These are phyloP conservation scores for Mesoligia furuncula DNA, from an alignment of 2,888 invertebrate genomes.

Conservation along the genomic window DNA sequence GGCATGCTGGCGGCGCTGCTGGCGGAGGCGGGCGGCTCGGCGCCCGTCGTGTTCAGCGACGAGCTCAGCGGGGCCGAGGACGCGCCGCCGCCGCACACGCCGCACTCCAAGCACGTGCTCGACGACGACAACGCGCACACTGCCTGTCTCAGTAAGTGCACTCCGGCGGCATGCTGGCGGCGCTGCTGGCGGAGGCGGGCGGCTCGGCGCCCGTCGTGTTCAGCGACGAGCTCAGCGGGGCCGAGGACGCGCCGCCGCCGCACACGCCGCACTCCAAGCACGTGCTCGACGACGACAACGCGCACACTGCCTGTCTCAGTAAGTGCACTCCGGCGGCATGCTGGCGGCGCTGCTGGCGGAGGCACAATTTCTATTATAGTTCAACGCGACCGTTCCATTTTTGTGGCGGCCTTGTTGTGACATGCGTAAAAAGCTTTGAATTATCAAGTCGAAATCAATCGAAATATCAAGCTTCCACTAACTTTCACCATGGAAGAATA, in stretches of 20 bases:
- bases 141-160: too few species aligned
- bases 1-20: too few species aligned
- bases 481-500: not conserved
- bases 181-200: conserved; percentile 97
- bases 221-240: conserved; percentile 96
- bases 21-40: too few species aligned
- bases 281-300: conserved; percentile 97
- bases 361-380: conserved; percentile 84
- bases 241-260: conserved; percentile 90
- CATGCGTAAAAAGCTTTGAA: not conserved
- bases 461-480: not conserved
- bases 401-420: not conserved
- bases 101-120: too few species aligned
- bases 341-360: conserved; percentile 97
- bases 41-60: too few species aligned
- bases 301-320: conserved; percentile 98
- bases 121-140: too few species aligned
- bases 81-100: too few species aligned
- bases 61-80: too few species aligned
- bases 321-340: conserved; percentile 82
- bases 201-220: conserved; percentile 95
- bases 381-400: not conserved
- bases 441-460: not conserved
- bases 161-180: too few species aligned
- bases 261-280: conserved; percentile 92